These are phyloP conservation scores for Quiscalus mexicanus DNA, from an alignment of 2,113 vertebrate species.

Conservation along the genomic window DNA sequence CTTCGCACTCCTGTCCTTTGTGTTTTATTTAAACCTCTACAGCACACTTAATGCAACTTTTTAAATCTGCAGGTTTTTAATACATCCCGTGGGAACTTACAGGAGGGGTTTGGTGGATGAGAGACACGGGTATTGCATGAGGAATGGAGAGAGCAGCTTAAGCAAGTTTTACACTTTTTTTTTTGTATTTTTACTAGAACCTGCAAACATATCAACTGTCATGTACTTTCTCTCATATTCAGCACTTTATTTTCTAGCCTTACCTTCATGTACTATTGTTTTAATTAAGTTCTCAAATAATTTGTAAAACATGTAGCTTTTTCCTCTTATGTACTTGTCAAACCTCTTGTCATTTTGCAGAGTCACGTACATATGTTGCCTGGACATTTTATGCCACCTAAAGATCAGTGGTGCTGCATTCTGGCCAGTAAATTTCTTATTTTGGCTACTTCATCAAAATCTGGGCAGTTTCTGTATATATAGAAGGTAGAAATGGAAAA, in stretches of 20 bases:
- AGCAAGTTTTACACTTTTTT: constrained; percentile 47
- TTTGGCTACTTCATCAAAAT: constrained; percentile 90
- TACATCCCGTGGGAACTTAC: constrained; percentile 73
- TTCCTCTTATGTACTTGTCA: constrained; percentile 83
- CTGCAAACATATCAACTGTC: constrained; percentile 69
- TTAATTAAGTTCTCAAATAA: constrained; percentile 69
- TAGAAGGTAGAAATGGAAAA: constrained; percentile 91
- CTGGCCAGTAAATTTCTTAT: constrained; percentile 97
- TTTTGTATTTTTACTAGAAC: constrained; percentile 70
- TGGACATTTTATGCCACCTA: constrained; percentile 93
- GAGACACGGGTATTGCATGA: constrained; percentile 72
- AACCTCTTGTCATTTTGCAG: constrained; percentile 82
- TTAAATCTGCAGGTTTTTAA: constrained; percentile 85
- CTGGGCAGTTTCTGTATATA: constrained; percentile 95
- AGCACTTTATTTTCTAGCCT: constrained; percentile 86
- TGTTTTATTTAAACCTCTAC: constrained; percentile 80
- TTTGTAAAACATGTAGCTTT: constrained; percentile 76
- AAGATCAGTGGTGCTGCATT: constrained; percentile 92
- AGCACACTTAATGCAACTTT: constrained; percentile 85
- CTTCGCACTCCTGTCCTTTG: constrained; percentile 72
- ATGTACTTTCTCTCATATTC: constrained; percentile 76
- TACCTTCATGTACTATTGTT: constrained; percentile 79
- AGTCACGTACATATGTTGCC: constrained; percentile 91
- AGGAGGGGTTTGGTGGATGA: constrained; percentile 66
- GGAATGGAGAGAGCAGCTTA: constrained; percentile 59